A percentile compares a stretch with the other conserved stretches of the same genome.
These are phyloP conservation scores for Notolabrus celidotus DNA, from an alignment of 2,797 vertebrate species.

Conservation along the genomic window DNA sequence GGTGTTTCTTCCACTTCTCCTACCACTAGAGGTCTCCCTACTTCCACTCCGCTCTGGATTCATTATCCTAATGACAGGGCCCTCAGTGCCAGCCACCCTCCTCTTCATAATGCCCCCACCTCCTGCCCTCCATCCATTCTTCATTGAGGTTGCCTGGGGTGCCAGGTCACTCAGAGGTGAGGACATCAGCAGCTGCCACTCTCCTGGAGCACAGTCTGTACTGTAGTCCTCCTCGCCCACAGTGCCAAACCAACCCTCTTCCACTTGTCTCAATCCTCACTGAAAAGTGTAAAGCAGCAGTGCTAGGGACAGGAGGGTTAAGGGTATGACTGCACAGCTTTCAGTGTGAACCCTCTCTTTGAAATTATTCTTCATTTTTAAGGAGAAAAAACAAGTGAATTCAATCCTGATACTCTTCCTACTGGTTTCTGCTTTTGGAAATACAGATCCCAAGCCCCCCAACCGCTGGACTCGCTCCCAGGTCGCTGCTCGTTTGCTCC, in stretches of 20 bases:
- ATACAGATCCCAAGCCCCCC: constrained; percentile 44
- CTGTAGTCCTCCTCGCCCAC: constrained; percentile 46
- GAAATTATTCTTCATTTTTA: constrained; percentile 17
- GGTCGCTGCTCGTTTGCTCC: constrained; percentile 81
- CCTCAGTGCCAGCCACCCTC: constrained; percentile 54
- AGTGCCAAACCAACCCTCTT: constrained; percentile 32
- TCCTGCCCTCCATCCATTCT: constrained; percentile 74
- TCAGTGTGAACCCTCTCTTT: constrained; percentile 28
- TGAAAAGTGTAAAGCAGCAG: constrained; percentile 26
- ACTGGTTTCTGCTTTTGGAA: constrained; percentile 56
- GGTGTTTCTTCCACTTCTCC: neutral
- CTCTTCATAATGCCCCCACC: constrained; percentile 52
- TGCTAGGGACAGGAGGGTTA: constrained; percentile 20
- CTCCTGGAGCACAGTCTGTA: constrained; percentile 65
- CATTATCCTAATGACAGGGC: constrained; percentile 68
- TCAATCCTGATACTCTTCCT: constrained; percentile 54
- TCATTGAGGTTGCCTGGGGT: constrained; percentile 70
- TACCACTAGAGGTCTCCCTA: constrained; percentile 79
- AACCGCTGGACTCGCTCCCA: constrained; percentile 66
- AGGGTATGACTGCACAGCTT: constrained; percentile 39
- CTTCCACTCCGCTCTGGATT: constrained; percentile 46
- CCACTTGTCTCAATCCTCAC: constrained; percentile 15
- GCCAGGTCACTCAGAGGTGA: constrained; percentile 78
- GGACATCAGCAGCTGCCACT: constrained; percentile 72
- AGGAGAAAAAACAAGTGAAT: constrained; percentile 7